Conservation (phyloP, 2,797 vertebrate genomes). For the Acrossocheilus wenchowensis region DNA sequence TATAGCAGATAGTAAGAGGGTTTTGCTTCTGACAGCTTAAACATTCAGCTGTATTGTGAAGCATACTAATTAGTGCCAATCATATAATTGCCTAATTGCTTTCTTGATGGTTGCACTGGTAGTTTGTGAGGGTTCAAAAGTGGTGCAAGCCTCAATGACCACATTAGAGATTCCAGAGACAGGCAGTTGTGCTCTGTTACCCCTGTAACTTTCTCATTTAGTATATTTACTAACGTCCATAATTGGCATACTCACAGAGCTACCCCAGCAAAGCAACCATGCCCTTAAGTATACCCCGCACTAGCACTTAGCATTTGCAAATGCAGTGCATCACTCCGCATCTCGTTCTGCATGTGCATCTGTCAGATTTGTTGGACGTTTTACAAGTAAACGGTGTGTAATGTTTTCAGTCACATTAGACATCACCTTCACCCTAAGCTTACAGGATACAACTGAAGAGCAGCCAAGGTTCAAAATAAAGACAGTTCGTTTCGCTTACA, state of each 20-base stretch:
- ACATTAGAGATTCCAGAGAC: slow-evolving; percentile 32
- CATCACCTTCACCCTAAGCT: slow-evolving; percentile 29
- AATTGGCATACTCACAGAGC: slow-evolving; percentile 51
- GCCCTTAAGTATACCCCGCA: slow-evolving; percentile 45
- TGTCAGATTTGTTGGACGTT: slow-evolving; percentile 16
- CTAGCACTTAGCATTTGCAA: slow-evolving; percentile 46
- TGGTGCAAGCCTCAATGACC: slow-evolving; percentile 39
- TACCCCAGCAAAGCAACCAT: slow-evolving; percentile 44
- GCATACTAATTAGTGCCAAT: slow-evolving; percentile 55
- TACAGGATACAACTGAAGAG: not conserved
- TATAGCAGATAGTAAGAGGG: not conserved
- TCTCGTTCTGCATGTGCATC: slow-evolving; percentile 24
- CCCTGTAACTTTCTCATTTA: slow-evolving; percentile 46
- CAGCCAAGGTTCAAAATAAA: slow-evolving; percentile 8
- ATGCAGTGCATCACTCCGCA: slow-evolving; percentile 33
- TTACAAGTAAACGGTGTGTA: slow-evolving; percentile 11
- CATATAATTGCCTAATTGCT: slow-evolving; percentile 58
- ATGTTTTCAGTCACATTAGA: slow-evolving; percentile 26
- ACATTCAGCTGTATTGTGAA: slow-evolving; percentile 35
- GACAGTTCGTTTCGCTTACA: not conserved
- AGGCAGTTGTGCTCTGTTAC: slow-evolving; percentile 31
- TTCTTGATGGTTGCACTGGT: slow-evolving; percentile 40
- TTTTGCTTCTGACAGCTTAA: slow-evolving; percentile 37
- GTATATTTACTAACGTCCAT: slow-evolving; percentile 42
- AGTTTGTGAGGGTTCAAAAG: slow-evolving; percentile 54